These are phyloP conservation scores for Reticulitermes speratus DNA, from an alignment of 1,140 invertebrate species.

Conservation along the genomic window DNA sequence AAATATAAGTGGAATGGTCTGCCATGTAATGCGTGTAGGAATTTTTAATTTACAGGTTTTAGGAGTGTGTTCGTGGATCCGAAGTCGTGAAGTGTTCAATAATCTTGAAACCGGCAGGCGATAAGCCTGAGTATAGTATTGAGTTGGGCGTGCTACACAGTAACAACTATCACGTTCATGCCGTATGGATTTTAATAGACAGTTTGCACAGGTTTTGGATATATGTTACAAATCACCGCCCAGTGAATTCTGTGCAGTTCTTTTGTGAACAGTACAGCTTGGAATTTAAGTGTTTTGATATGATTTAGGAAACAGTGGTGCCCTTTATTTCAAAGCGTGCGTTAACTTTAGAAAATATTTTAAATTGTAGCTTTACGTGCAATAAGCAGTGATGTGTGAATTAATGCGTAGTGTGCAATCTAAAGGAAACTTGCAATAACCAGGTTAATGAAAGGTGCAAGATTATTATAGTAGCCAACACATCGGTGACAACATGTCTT, in stretches of 20 bases:
- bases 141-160: constrained; percentile 30
- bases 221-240: neutral
- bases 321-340: neutral
- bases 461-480: neutral
- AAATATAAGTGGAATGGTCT: constrained; percentile 9
- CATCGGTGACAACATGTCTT: constrained; percentile 60
- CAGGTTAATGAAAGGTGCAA: constrained; percentile 28
- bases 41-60: constrained; percentile 10
- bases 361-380: neutral
- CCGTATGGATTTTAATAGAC: neutral
- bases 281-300: neutral
- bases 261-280: neutral
- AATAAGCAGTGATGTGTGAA: neutral
- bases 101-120: constrained; percentile 34
- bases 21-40: constrained; percentile 19
- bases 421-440: neutral
- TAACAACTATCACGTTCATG: neutral
- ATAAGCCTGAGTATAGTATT: constrained; percentile 22
- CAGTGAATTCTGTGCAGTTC: neutral
- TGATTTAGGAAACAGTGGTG: neutral
- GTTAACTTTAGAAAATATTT: neutral
- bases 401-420: constrained; percentile 7
- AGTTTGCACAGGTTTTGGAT: neutral
- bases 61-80: constrained; percentile 13
- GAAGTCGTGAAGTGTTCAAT: constrained; percentile 22